Evolutionary conservation across 2,797 vertebrate species (phyloP), one percentile per base, ranked within the genome.

Genomic region (Taenioides sp.): DNA sequence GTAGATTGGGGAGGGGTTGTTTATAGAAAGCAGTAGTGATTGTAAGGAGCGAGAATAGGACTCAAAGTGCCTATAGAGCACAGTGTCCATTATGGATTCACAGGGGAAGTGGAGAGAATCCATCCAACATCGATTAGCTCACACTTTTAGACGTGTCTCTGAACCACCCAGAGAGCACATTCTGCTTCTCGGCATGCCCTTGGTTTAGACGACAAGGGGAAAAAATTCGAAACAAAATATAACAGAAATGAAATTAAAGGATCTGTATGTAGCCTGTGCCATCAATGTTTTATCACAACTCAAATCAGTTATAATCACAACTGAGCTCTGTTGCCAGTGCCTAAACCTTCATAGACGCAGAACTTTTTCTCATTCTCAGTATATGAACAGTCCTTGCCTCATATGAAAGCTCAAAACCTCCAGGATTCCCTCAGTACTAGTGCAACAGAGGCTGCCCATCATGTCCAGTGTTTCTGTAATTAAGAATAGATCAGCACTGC

Each of bases 11-110:
- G 40, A 23, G 18, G 5, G 70, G 63, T 72, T 52, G 65, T 65
- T 65, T 28, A 31, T 28, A 60, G 58, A 28, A n/a, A 50, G 14
- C 43, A 4, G 67, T 37, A 59, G 63, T 49, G 67, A 58, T 22
- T 31, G 70, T 34, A 60, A 77, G 69, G 62, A 52, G 18, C 17
- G 70, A 17, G 58, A 71, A 20, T 70, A 25, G 70, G 68, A 63
- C 74, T 75, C 55, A 61, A 69, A 20, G 37, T 71, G 67, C 65
- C 65, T 11, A 74, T 20, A 57, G 66, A 68, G 63, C 73, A 14
- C 25, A 22, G 47, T 73, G 68, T 85, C 76, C 67, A 78, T 86
- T 82, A 79, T 23, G 25, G 70, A 76, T 79, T 68, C 73, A 58
- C 65, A 23, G 71, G 54, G 69, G 68, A 67, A 73, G 76, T 62